Percentiles rank a stretch among this genome's conserved stretches.
phyloP scores from a whole-genome alignment of 2,113 vertebrate genomes.

The Gobius niger region DNA sequence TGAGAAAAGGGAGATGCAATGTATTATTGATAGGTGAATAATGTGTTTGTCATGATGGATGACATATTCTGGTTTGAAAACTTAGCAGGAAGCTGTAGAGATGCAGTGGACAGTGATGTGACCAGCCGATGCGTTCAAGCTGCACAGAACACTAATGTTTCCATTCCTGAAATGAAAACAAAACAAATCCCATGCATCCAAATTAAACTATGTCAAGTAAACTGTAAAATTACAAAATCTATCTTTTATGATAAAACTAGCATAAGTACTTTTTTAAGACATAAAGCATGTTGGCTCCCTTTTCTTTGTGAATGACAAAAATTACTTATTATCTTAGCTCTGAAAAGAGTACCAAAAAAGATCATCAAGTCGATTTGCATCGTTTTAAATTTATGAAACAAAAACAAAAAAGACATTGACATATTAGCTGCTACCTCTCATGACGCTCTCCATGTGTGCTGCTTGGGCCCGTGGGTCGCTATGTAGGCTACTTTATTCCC shows the following conservation, averaged over 20 bases:
- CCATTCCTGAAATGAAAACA: background rate
- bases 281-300: too few species aligned
- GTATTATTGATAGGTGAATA: slow-evolving; percentile 90
- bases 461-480: too few species aligned
- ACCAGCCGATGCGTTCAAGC: slow-evolving; percentile 27
- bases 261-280: too few species aligned
- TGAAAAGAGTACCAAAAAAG: background rate
- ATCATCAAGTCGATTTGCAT: background rate
- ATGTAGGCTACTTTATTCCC: too few species aligned
- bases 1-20: slow-evolving; percentile 72
- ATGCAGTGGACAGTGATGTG: slow-evolving; percentile 47
- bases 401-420: background rate
- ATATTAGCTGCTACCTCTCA: too few species aligned
- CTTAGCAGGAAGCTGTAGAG: slow-evolving; percentile 62
- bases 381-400: background rate
- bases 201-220: background rate
- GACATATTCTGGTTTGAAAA: slow-evolving; percentile 68
- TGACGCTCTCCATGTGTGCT: too few species aligned
- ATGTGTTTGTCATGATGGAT: slow-evolving; percentile 84
- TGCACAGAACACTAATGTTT: slow-evolving; percentile 15
- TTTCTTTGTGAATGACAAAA: too few species aligned
- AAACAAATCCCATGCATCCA: background rate
- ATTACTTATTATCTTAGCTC: too few species aligned
- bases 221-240: background rate
- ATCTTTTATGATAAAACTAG: background rate